phyloP scores from a whole-genome alignment of 2,113 vertebrate species.

The Hiodon alosoides region DNA sequence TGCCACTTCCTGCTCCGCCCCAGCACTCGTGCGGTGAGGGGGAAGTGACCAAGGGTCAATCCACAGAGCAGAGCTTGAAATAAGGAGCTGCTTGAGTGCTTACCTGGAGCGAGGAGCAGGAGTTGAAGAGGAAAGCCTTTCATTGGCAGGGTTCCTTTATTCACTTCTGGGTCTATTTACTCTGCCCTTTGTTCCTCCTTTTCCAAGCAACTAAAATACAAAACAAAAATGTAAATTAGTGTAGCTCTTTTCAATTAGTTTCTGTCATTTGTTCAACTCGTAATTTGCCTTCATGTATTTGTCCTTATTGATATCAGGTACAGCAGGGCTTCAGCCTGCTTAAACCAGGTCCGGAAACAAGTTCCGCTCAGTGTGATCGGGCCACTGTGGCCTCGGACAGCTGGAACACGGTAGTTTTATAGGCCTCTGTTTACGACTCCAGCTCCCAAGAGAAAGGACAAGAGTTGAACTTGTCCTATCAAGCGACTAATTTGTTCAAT shows the following conservation, averaged over 20 bases:
- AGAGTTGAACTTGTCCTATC: neutral
- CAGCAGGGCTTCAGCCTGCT: too few relatives aligned
- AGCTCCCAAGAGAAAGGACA: neutral
- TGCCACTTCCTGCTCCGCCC: slow-evolving; percentile 2
- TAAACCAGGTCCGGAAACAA: neutral
- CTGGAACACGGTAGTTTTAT: slow-evolving; percentile 3
- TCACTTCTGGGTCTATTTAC: neutral
- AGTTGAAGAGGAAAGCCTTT: slow-evolving; percentile 3
- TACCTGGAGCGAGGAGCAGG: neutral
- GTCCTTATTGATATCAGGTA: too few relatives aligned
- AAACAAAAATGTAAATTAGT: neutral
- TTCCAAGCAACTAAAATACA: neutral
- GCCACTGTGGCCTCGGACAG: neutral
- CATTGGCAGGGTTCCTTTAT: neutral
- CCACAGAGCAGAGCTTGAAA: neutral
- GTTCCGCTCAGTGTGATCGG: neutral
- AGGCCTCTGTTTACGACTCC: too few relatives aligned
- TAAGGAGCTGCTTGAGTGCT: slow-evolving; percentile 16
- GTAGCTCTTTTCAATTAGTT: neutral
- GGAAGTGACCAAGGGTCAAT: slow-evolving; percentile 15
- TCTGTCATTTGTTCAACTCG: neutral
- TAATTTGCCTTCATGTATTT: too few relatives aligned
- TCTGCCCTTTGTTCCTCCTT: neutral
- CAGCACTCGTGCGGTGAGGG: neutral
- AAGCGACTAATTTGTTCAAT: neutral